Evolutionary conservation across 2,888 invertebrate species (phyloP).

Genomic region (Archips crataeganus): DNA sequence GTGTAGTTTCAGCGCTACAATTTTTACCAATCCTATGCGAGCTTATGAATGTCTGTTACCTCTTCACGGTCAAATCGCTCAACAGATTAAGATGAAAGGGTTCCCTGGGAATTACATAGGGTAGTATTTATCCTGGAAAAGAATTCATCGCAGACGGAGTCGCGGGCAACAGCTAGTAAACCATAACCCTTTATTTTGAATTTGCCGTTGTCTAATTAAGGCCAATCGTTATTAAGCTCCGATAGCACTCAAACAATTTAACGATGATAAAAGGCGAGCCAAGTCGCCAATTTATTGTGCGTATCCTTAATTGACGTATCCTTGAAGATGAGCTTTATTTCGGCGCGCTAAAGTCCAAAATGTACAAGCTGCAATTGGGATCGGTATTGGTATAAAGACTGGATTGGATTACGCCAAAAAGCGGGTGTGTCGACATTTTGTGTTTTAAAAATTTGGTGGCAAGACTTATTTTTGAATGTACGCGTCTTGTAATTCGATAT

Average conservation of each 20-base stretch:
- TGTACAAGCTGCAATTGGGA: conserved; percentile 60
- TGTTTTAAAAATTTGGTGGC: not conserved
- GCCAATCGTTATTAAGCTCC: conserved; percentile 30
- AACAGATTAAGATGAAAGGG: too few species aligned
- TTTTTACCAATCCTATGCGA: too few species aligned
- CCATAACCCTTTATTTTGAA: not conserved
- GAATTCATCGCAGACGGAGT: too few species aligned
- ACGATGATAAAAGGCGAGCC: conserved; percentile 50
- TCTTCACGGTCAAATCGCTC: too few species aligned
- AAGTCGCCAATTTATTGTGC: conserved; percentile 55
- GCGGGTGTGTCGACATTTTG: not conserved
- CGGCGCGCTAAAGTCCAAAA: conserved; percentile 32
- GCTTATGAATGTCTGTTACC: too few species aligned
- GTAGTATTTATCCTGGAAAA: too few species aligned
- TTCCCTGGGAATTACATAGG: too few species aligned
- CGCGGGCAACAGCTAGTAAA: not conserved
- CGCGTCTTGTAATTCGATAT: conserved; percentile 59
- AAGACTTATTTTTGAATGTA: conserved; percentile 4
- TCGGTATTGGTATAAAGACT: conserved; percentile 56
- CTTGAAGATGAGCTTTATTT: conserved; percentile 44
- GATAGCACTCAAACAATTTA: conserved; percentile 46
- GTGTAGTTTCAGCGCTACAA: too few species aligned
- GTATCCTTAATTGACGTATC: conserved; percentile 35
- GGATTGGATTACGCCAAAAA: conserved; percentile 58
- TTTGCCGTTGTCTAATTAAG: conserved; percentile 17